phyloP scores from a whole-genome alignment of 2,888 invertebrate genomes.

The Orthosia gothica region DNA sequence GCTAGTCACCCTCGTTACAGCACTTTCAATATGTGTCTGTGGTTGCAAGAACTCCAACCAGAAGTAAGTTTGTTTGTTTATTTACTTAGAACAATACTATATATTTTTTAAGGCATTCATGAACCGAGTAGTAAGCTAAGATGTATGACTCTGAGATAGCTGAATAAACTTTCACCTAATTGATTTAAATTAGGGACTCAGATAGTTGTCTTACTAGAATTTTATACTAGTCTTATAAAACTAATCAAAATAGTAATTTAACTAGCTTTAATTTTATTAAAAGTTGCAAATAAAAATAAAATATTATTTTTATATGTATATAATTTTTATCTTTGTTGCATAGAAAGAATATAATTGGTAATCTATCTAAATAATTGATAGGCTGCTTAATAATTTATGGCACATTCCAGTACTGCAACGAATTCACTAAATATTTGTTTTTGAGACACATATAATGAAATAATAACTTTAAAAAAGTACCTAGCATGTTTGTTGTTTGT shows the following conservation, averaged over 20 bases:
- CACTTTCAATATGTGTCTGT: conserved; percentile 94
- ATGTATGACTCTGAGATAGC: conserved; percentile 29
- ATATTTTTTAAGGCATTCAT: conserved; percentile 14
- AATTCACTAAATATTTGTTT: not conserved
- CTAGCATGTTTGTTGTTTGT: too few relatives aligned
- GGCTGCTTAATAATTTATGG: not conserved
- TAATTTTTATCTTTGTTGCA: not conserved
- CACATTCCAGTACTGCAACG: conserved; percentile 4
- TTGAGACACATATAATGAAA: not conserved
- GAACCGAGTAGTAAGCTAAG: not conserved
- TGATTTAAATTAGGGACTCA: conserved; percentile 25
- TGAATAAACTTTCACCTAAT: conserved; percentile 42
- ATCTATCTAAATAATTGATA: conserved; percentile 1
- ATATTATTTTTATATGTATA: not conserved
- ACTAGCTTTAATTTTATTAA: not conserved
- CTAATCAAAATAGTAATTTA: too few relatives aligned
- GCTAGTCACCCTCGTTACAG: conserved; percentile 86
- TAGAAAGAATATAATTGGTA: not conserved
- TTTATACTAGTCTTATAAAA: conserved; percentile 5
- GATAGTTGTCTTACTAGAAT: conserved; percentile 21
- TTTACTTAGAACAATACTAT: conserved; percentile 7
- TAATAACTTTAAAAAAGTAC: not conserved
- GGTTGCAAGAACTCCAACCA: conserved; percentile 94
- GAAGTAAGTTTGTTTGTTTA: conserved; percentile 91
- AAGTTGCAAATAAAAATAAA: not conserved